Percentiles rank a stretch among this genome's conserved stretches.
phyloP scores from a whole-genome alignment of 2,888 invertebrate species.

The Fragum sueziense region DNA sequence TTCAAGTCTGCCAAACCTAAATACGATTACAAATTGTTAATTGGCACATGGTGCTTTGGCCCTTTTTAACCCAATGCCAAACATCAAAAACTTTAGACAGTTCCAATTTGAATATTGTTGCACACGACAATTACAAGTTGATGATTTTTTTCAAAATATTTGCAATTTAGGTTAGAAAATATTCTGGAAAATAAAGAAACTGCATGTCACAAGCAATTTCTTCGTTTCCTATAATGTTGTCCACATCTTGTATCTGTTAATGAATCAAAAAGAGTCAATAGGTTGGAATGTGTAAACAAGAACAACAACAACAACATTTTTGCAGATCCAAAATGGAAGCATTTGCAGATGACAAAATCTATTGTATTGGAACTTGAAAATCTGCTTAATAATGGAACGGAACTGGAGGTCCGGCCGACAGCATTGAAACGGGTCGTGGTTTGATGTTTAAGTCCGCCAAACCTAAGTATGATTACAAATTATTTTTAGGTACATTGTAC shows the following conservation, averaged over 20 bases:
- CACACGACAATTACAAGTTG: not conserved
- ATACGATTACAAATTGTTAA: not conserved
- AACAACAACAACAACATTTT: too few species aligned
- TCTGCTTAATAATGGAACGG: too few species aligned
- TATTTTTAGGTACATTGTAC: too few species aligned
- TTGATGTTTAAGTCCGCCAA: not conserved
- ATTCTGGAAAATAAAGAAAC: not conserved
- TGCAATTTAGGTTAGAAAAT: not conserved
- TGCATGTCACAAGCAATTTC: not conserved
- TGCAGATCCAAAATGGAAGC: too few species aligned
- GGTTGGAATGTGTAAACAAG: too few species aligned
- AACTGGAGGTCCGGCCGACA: not conserved
- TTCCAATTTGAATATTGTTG: not conserved
- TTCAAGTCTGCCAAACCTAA: not conserved
- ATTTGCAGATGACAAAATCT: too few species aligned
- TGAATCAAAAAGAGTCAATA: too few species aligned
- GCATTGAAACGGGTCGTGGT: not conserved
- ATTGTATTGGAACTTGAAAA: too few species aligned
- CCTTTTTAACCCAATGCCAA: too few species aligned
- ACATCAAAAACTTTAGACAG: not conserved
- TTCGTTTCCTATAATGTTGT: not conserved
- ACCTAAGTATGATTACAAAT: too few species aligned
- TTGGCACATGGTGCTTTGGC: too few species aligned
- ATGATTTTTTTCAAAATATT: not conserved
- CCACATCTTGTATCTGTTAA: too few species aligned